Base-by-base conservation (phyloP, 2,888 invertebrate genomes). In the Oligia latruncula region DNA sequence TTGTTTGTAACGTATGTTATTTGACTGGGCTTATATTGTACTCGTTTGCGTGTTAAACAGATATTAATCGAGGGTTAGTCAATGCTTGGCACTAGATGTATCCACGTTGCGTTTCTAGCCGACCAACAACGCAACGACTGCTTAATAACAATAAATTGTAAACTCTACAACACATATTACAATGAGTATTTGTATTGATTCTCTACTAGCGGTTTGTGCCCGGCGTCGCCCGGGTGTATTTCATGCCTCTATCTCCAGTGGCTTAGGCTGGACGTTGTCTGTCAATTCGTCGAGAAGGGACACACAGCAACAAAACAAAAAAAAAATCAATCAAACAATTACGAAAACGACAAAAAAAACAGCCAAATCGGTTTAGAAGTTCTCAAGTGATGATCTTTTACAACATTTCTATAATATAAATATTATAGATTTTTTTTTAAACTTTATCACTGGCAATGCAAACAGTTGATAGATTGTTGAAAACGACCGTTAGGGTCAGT, bases 51-150 rank as follows among this genome's bases (percentile, higher is more conserved):
- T 74, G 76, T 64, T 75, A 85, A 85, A 73, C 81, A 71, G 71
- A 74, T 67, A 85, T 85, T 73, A 85, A 85, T 84, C 55, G 78
- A 64, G 82, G 58, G 55, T 78, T 76, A 73, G 82, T 74, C 70
- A 66, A 78, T 76, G 85, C 70, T 85, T 77, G 75, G 78, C 78
- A 77, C 60, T 85, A 71, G 68, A 82, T 78, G 58, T 65, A 68
- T 66, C 55, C 70, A 80, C 60, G 60, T 46, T 81, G 40, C 40
- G 58, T 77, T 73, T 70, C 52, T 65, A 70, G 15, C 29, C 52
- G 35, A 78, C 11, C 5, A 72, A 70, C 52, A 73, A 70, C 13
- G 52, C 4, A 35, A 55, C 67, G 79, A 58, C 43, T 60, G 64
- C 35, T 43, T 52, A 64, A 17, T 65, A 60, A 66, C 17, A 40